Evolutionary conservation across 2,113 vertebrate species (phyloP).

Genomic region (Ramphastos sulfuratus): DNA sequence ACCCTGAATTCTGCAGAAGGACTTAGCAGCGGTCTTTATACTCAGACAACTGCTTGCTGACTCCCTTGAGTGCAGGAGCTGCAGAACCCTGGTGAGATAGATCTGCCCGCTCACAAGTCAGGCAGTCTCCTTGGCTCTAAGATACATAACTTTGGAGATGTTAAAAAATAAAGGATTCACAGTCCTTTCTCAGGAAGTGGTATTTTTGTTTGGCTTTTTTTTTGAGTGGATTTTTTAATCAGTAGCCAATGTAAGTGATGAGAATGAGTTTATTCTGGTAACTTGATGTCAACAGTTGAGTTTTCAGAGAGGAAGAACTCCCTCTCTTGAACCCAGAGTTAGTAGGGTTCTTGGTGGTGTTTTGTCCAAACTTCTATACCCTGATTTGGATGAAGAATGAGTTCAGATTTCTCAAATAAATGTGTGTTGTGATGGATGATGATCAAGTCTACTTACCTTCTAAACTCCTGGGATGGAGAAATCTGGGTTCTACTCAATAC

Average conservation of each 20-base stretch:
- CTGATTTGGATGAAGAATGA: background rate
- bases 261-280: background rate
- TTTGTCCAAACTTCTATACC: background rate
- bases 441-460: background rate
- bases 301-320: background rate
- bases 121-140: background rate
- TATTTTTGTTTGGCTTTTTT: background rate
- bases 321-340: background rate
- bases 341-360: background rate
- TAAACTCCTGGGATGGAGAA: background rate
- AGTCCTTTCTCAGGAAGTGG: background rate
- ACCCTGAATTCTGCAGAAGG: background rate
- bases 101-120: background rate
- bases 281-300: background rate
- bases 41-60: accelerated
- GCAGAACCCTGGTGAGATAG: background rate
- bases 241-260: background rate
- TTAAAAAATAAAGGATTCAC: background rate
- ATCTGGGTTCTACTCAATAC: background rate
- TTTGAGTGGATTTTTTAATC: background rate
- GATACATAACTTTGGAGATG: accelerated
- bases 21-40: background rate
- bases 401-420: background rate
- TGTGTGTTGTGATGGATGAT: background rate
- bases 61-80: background rate